A percentile compares a stretch with the other conserved stretches of the same genome.
phyloP scores from a whole-genome alignment of 1,140 invertebrate species.

The Batillaria attramentaria region DNA sequence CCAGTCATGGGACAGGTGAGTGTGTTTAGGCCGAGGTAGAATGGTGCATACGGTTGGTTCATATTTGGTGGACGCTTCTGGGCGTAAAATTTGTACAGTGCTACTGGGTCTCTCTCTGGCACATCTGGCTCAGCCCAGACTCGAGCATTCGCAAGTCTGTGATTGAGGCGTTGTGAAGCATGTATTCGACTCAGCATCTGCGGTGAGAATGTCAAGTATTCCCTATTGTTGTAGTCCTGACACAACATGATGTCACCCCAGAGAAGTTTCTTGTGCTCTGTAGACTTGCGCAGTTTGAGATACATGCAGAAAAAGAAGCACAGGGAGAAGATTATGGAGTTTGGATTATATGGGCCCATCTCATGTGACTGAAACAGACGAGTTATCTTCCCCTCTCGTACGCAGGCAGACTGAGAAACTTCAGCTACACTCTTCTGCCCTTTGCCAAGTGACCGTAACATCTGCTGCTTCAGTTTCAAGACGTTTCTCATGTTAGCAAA shows the following conservation, averaged over 20 bases:
- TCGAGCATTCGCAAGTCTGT: slow-evolving; percentile 39
- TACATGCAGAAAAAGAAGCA: slow-evolving; percentile 64
- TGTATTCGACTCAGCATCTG: slow-evolving; percentile 43
- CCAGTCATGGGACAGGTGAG: slow-evolving; percentile 50
- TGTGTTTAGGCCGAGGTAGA: slow-evolving; percentile 60
- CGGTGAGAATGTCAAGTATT: slow-evolving; percentile 58
- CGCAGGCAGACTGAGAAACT: slow-evolving; percentile 49
- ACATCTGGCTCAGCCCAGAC: slow-evolving; percentile 53
- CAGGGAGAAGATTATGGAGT: slow-evolving; percentile 61
- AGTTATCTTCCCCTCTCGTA: slow-evolving; percentile 54
- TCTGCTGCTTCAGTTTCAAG: slow-evolving; percentile 61
- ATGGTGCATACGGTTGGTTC: slow-evolving; percentile 59
- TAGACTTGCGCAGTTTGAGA: slow-evolving; percentile 61
- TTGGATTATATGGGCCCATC: slow-evolving; percentile 64
- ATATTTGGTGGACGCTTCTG: slow-evolving; percentile 56
- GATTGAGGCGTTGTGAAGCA: slow-evolving; percentile 41
- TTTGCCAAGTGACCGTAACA: slow-evolving; percentile 56
- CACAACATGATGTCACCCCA: slow-evolving; percentile 65
- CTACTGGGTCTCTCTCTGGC: slow-evolving; percentile 59
- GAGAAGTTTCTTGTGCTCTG: slow-evolving; percentile 64
- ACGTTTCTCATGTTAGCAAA: slow-evolving; percentile 61
- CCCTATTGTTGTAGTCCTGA: slow-evolving; percentile 51
- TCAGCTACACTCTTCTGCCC: slow-evolving; percentile 52
- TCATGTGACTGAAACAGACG: slow-evolving; percentile 60
- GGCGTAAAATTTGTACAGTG: slow-evolving; percentile 64